Percentiles rank a stretch among this genome's conserved stretches.
These are phyloP conservation scores for Mustela nigripes DNA, from an alignment of 2,113 vertebrate genomes.

Conservation along the genomic window DNA sequence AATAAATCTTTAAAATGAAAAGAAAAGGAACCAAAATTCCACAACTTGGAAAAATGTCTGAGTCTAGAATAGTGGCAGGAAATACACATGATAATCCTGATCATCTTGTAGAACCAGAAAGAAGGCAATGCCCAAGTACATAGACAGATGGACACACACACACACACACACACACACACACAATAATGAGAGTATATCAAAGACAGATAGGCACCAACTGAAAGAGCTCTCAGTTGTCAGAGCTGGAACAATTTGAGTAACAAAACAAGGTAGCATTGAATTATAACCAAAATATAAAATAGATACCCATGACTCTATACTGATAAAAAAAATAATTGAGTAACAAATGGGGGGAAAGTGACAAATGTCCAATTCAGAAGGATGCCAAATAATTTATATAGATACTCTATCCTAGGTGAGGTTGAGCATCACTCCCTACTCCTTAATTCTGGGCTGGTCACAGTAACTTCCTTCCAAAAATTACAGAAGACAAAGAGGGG, in stretches of 20 bases:
- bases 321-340: not conserved
- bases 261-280: not conserved
- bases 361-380: not conserved
- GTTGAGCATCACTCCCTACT: not conserved
- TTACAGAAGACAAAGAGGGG: not conserved
- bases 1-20: not conserved
- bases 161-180: not conserved
- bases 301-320: not conserved
- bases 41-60: not conserved
- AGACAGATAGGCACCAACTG: not conserved
- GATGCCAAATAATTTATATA: not conserved
- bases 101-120: not conserved
- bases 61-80: not conserved
- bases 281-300: not conserved
- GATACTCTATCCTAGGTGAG: not conserved
- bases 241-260: not conserved
- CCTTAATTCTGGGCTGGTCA: not conserved
- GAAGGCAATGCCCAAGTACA: not conserved
- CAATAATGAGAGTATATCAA: not conserved
- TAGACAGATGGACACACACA: not conserved
- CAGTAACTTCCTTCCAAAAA: not conserved
- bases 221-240: not conserved
- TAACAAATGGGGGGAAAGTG: not conserved
- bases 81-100: not conserved
- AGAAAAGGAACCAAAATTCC: not conserved